Conservation (phyloP, 1,140 invertebrate species). For the Trichoplusia ni region DNA sequence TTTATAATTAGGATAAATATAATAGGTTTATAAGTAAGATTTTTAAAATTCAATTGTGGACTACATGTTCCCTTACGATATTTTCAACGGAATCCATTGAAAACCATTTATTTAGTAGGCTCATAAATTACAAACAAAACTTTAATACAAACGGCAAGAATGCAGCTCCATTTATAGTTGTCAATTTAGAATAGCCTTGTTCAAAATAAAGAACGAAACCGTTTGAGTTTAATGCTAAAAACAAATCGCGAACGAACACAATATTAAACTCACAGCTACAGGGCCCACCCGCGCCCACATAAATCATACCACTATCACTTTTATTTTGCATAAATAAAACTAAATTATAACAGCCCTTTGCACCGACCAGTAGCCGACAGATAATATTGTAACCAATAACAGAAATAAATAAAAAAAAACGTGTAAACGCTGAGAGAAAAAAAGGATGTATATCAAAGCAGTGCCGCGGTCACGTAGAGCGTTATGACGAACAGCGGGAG, state of each 20-base stretch:
- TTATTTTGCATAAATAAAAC: slow-evolving; percentile 80
- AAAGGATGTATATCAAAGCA: slow-evolving; percentile 70
- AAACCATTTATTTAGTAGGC: no score
- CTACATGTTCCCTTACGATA: no score
- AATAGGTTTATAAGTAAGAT: no score
- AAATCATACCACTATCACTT: slow-evolving; percentile 65
- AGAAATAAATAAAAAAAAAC: slow-evolving; percentile 69
- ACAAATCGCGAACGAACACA: slow-evolving; percentile 25
- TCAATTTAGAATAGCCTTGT: no score
- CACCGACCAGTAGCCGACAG: slow-evolving; percentile 71
- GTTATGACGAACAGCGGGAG: slow-evolving; percentile 75
- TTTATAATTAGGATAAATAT: no score
- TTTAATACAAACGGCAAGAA: no score
- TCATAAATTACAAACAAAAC: no score
- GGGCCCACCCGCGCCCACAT: slow-evolving; percentile 55
- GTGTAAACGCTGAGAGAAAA: slow-evolving; percentile 67
- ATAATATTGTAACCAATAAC: slow-evolving; percentile 75
- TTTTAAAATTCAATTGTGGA: no score
- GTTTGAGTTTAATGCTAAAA: slow-evolving; percentile 9
- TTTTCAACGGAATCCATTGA: no score
- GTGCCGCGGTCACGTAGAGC: slow-evolving; percentile 68
- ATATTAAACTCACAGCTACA: slow-evolving; percentile 25
- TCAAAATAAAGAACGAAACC: neutral
- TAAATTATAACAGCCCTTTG: slow-evolving; percentile 75
- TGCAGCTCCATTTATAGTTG: no score